Conservation (phyloP, 1,140 invertebrate species). For the Bombus vancouverensis region DNA sequence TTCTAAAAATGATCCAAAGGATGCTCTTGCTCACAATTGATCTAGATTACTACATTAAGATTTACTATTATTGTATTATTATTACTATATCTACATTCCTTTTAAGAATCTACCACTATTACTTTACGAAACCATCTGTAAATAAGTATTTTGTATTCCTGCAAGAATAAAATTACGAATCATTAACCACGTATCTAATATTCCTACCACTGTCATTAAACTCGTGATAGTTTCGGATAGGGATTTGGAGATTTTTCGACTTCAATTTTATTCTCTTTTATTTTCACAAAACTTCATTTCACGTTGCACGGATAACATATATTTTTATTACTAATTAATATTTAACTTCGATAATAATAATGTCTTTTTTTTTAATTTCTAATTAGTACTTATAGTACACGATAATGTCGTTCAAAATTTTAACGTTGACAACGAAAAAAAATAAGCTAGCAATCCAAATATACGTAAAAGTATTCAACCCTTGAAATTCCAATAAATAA, state of each 20-base stretch:
- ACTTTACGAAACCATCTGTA: conserved; percentile 79
- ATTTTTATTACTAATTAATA: not conserved
- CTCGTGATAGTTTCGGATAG: not conserved
- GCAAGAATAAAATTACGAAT: conserved; percentile 74
- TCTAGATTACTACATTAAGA: conserved; percentile 75
- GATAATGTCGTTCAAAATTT: conserved; percentile 87
- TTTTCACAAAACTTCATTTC: conserved; percentile 3
- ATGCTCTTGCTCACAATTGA: conserved; percentile 76
- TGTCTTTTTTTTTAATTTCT: not conserved
- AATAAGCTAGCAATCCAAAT: conserved; percentile 90
- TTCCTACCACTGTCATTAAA: conserved; percentile 29
- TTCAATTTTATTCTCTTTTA: conserved; percentile 1
- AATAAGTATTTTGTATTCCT: conserved; percentile 81
- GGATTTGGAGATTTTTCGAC: not conserved
- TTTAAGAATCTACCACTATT: conserved; percentile 77
- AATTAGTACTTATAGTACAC: conserved; percentile 80
- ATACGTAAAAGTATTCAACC: conserved; percentile 90
- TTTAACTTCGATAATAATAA: not conserved
- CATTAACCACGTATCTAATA: conserved; percentile 64
- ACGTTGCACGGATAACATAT: not conserved
- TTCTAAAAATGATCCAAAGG: conserved; percentile 72
- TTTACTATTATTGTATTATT: conserved; percentile 74
- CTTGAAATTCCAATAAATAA: conserved; percentile 95
- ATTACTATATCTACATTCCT: conserved; percentile 76
- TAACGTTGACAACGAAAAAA: conserved; percentile 91